These are phyloP conservation scores for Cylloceria caligata DNA, from an alignment of 2,888 invertebrate genomes.

Conservation along the genomic window DNA sequence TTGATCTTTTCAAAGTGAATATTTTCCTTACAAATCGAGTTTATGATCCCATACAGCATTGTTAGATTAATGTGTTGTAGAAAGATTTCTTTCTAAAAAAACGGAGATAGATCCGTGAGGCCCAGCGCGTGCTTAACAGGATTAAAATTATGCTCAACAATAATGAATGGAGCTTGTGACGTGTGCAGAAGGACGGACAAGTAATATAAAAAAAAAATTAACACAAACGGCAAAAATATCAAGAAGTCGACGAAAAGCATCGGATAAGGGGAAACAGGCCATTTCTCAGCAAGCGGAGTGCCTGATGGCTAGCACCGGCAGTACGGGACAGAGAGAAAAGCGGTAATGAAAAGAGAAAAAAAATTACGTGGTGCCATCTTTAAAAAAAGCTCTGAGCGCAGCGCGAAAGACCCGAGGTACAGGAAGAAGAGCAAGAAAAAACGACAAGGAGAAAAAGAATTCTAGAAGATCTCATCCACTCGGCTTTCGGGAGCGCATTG, in stretches of 20 bases:
- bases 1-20: too few relatives aligned
- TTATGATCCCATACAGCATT: neutral
- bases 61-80: neutral
- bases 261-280: slow-evolving; percentile 52
- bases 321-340: slow-evolving; percentile 39
- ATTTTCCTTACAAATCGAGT: neutral
- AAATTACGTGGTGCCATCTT: slow-evolving; percentile 34
- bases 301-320: slow-evolving; percentile 21
- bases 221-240: neutral
- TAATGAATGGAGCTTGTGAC: slow-evolving; percentile 1
- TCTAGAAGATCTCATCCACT: slow-evolving; percentile 52
- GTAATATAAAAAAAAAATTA: neutral
- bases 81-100: neutral
- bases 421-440: slow-evolving; percentile 41
- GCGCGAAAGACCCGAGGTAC: slow-evolving; percentile 27
- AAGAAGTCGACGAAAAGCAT: slow-evolving; percentile 39
- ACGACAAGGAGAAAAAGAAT: slow-evolving; percentile 53
- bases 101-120: neutral
- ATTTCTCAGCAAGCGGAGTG: slow-evolving; percentile 57
- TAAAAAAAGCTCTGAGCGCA: slow-evolving; percentile 44
- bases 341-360: slow-evolving; percentile 67
- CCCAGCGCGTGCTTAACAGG: neutral
- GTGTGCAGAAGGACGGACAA: neutral
- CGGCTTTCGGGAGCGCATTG: slow-evolving; percentile 51
- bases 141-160: neutral